Conservation (phyloP, 2,797 vertebrate genomes). For the Rhinoraja longicauda region DNA sequence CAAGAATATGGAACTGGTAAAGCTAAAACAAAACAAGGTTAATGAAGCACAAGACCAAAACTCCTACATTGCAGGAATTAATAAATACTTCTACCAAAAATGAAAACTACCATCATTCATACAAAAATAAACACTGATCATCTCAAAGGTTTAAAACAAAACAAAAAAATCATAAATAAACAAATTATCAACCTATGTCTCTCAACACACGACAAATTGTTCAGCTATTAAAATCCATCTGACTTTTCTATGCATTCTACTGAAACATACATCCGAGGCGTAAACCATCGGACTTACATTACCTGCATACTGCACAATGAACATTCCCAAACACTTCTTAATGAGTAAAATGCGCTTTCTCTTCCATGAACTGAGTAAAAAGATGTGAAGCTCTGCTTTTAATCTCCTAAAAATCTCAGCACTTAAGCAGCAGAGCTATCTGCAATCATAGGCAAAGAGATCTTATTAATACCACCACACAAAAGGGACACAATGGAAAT, state of each 20-base stretch:
- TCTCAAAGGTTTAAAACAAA: constrained; percentile 15
- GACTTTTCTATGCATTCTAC: neutral
- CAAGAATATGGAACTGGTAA: constrained; percentile 47
- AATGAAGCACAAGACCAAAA: constrained; percentile 42
- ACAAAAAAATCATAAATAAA: neutral
- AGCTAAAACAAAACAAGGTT: constrained; percentile 44
- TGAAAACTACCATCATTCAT: neutral
- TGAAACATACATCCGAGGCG: neutral
- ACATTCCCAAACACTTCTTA: constrained; percentile 66
- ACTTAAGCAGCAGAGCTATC: constrained; percentile 60
- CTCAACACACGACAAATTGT: neutral
- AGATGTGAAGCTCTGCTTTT: constrained; percentile 46
- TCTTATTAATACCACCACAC: constrained; percentile 45
- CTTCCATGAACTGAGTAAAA: constrained; percentile 49
- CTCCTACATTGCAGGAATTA: neutral
- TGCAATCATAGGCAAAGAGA: constrained; percentile 56
- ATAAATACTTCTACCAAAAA: neutral
- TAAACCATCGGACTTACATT: constrained; percentile 44
- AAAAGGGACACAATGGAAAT: constrained; percentile 49
- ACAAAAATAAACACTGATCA: neutral
- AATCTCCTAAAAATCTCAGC: constrained; percentile 52
- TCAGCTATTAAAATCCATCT: neutral
- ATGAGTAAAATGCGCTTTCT: constrained; percentile 47
- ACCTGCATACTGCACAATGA: constrained; percentile 88
- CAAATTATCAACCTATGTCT: neutral